Evolutionary conservation across 1,140 invertebrate genomes (phyloP).

Genomic region (Drosophila pallidifrons): DNA sequence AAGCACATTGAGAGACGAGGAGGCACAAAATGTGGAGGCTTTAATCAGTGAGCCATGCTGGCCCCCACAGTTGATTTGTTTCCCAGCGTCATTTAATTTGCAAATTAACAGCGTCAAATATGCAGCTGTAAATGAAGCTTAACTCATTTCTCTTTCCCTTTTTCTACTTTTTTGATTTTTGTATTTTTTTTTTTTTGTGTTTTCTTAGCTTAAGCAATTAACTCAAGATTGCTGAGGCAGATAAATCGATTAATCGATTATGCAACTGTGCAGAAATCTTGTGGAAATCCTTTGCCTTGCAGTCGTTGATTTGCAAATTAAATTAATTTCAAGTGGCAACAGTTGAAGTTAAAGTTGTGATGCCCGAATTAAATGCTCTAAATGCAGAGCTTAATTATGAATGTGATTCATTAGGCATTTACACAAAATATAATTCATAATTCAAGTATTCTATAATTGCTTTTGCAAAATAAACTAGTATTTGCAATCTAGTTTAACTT

Average conservation of each 20-base stretch:
- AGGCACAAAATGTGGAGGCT: background rate
- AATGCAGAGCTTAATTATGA: too few relatives aligned
- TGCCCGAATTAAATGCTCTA: too few relatives aligned
- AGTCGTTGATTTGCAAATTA: too few relatives aligned
- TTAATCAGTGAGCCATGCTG: conserved; percentile 29
- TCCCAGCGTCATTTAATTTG: conserved; percentile 19
- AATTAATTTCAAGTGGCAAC: too few relatives aligned
- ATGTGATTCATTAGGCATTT: too few relatives aligned
- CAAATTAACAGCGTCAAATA: conserved; percentile 29
- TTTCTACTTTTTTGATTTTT: too few relatives aligned
- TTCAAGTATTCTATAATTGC: too few relatives aligned
- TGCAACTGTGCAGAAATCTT: background rate
- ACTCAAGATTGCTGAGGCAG: background rate
- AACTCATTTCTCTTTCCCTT: background rate
- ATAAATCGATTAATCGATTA: conserved; percentile 14
- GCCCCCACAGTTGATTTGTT: conserved; percentile 18
- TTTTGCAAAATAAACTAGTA: too few relatives aligned
- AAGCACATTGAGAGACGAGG: background rate
- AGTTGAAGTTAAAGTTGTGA: too few relatives aligned
- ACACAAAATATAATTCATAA: too few relatives aligned
- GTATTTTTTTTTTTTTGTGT: background rate
- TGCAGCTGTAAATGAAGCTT: background rate
- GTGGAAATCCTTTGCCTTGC: too few relatives aligned
- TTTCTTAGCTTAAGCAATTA: conserved; percentile 11
- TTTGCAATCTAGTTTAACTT: too few relatives aligned